These are phyloP conservation scores for Dufourea novaeangliae DNA, from an alignment of 1,140 invertebrate species.

Conservation along the genomic window DNA sequence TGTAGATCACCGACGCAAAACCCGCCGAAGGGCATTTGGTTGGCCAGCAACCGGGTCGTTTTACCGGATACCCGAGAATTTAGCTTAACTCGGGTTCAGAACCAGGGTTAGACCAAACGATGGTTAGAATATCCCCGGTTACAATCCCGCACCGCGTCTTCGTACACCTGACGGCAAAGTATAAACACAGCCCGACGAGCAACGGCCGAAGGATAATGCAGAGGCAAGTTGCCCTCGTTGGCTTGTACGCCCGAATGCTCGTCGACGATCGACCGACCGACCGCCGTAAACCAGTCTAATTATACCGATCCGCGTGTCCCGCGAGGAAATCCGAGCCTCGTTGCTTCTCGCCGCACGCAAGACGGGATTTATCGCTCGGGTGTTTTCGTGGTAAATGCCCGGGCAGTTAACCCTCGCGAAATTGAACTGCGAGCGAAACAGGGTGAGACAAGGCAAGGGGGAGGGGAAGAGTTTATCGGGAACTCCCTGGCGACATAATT, in stretches of 20 bases:
- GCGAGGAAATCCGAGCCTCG: constrained; percentile 43
- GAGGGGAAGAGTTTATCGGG: constrained; percentile 13
- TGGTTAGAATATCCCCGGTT: background rate
- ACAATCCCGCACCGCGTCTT: constrained; percentile 26
- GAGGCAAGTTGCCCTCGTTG: constrained; percentile 37
- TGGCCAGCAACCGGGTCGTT: background rate
- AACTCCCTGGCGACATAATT: constrained; percentile 41
- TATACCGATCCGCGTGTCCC: constrained; percentile 51
- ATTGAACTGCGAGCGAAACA: constrained; percentile 28
- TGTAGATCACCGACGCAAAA: constrained; percentile 1
- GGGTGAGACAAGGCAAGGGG: background rate
- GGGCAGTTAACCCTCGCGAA: constrained; percentile 46
- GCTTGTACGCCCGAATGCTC: constrained; percentile 21
- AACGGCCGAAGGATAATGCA: constrained; percentile 40
- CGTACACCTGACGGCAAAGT: constrained; percentile 53
- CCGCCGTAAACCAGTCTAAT: constrained; percentile 52
- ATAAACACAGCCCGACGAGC: constrained; percentile 33
- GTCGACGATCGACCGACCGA: constrained; percentile 48
- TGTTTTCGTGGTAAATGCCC: constrained; percentile 45
- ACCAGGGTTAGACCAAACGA: background rate
- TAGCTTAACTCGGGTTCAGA: background rate
- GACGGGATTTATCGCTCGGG: constrained; percentile 39
- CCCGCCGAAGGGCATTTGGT: background rate
- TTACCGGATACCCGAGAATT: background rate
- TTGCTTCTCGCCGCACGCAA: constrained; percentile 40